phyloP scores from a whole-genome alignment of 2,888 invertebrate species.

The Aphidius colemani region DNA sequence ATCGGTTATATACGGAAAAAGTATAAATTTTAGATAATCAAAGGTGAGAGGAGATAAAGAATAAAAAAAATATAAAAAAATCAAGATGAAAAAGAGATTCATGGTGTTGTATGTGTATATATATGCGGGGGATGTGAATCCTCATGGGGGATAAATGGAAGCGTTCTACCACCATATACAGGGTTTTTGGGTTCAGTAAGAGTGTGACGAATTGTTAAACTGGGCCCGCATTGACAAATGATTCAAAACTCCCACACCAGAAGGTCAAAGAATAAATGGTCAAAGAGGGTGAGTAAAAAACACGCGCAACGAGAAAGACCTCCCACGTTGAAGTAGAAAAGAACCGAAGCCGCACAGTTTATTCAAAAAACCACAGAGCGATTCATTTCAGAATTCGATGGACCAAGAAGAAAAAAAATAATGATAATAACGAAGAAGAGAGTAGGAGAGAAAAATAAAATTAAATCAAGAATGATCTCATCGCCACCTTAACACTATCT shows the following conservation, averaged over 20 bases:
- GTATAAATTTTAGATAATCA: conserved; percentile 11
- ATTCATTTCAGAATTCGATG: conserved; percentile 19
- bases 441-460: neutral
- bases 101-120: conserved; percentile 4
- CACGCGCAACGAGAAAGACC: conserved; percentile 28
- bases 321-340: conserved; percentile 36
- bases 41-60: conserved; percentile 20
- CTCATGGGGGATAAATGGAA: no score
- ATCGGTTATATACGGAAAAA: neutral
- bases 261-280: conserved; percentile 15
- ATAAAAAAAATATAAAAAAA: neutral
- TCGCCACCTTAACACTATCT: no score
- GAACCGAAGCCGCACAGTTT: conserved; percentile 12
- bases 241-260: conserved; percentile 41
- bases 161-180: no score
- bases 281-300: conserved; percentile 1
- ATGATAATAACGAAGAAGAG: no score
- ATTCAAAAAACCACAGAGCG: conserved; percentile 22
- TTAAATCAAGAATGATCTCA: neutral
- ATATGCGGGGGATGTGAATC: no score
- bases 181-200: conserved; percentile 24
- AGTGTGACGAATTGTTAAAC: conserved; percentile 55
- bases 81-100: conserved; percentile 22
- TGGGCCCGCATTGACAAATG: conserved; percentile 58
- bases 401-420: neutral